Evolutionary conservation across 2,113 vertebrate species (phyloP), one percentile per base, ranked within the genome.

Genomic region (Phasianus colchicus): DNA sequence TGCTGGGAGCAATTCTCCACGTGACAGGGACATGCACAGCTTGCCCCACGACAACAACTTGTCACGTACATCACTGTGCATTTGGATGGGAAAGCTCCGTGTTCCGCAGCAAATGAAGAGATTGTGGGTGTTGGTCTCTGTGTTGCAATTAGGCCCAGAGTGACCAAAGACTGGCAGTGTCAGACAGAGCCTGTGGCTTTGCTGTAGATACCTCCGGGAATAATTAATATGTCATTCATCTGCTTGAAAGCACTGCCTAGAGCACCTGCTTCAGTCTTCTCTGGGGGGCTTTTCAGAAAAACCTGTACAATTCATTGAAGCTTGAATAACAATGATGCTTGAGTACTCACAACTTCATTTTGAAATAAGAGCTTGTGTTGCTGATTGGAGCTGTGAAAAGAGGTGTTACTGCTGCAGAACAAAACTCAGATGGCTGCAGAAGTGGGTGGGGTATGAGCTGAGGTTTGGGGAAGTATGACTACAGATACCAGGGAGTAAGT

Each of bases 401-500:
- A 32, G n/a, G 45, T 43, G 89, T 79, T 89, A 66, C 29, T 86
- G 47, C 17, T 67, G 61, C 6, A 5, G 45, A 92, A 50, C 2
- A 19, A 48, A 90, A 90, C 61, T 95, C 93, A 83, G 60, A 79
- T 86, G 27, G 67, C 70, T 80, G 52, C 52, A 54, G 27, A 70
- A 78, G 48, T 5, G 10, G 13, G 65, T 11, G 86, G 30, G 11
- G 8, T 93, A 85, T 88, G 86, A 83, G 40, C 50, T 66, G 30
- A 66, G 78, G 61, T 4, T 94, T 42, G 45, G 90, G 40, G 43
- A 69, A 76, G 25, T 61, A 69, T 78, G 82, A 83, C 42, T 88
- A 34, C 45, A 83, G 69, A 93, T 43, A 58, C 38, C 64, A 36
- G 72, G 86, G 82, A 91, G 88, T 77, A 93, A 64, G 64, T 91